These are phyloP conservation scores for Dicyrtoma fusca DNA, from an alignment of 2,888 invertebrate species.

Conservation along the genomic window DNA sequence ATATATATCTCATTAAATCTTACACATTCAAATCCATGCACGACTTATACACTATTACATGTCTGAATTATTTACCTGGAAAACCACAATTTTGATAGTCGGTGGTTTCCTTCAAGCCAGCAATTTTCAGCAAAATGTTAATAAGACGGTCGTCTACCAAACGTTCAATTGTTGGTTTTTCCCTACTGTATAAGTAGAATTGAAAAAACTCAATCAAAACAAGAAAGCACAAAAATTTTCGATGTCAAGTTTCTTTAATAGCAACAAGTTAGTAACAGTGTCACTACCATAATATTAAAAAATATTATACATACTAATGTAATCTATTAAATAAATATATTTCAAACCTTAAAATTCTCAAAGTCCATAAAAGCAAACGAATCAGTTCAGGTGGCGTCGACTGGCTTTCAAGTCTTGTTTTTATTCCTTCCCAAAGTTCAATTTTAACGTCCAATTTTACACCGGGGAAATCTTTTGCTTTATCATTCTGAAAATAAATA, in stretches of 20 bases:
- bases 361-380: conserved; percentile 65
- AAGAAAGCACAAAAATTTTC: background rate
- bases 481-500: conserved; percentile 62
- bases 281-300: too few relatives aligned
- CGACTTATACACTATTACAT: too few relatives aligned
- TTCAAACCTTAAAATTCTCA: conserved; percentile 70
- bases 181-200: conserved; percentile 66
- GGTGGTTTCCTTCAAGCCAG: conserved; percentile 62
- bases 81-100: conserved; percentile 48
- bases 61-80: too few relatives aligned
- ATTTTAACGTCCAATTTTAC: conserved; percentile 65
- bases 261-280: too few relatives aligned
- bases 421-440: conserved; percentile 68
- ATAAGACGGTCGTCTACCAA: conserved; percentile 72
- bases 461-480: conserved; percentile 67
- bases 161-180: conserved; percentile 72
- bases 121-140: conserved; percentile 69
- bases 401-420: conserved; percentile 65
- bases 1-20: too few relatives aligned
- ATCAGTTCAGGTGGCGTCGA: conserved; percentile 62
- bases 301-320: too few relatives aligned
- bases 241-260: background rate
- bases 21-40: too few relatives aligned
- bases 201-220: conserved; percentile 4
- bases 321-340: too few relatives aligned